Evolutionary conservation across 2,888 invertebrate species (phyloP), one percentile per base, ranked within the genome.

Genomic region (Trichogramma evanescens): DNA sequence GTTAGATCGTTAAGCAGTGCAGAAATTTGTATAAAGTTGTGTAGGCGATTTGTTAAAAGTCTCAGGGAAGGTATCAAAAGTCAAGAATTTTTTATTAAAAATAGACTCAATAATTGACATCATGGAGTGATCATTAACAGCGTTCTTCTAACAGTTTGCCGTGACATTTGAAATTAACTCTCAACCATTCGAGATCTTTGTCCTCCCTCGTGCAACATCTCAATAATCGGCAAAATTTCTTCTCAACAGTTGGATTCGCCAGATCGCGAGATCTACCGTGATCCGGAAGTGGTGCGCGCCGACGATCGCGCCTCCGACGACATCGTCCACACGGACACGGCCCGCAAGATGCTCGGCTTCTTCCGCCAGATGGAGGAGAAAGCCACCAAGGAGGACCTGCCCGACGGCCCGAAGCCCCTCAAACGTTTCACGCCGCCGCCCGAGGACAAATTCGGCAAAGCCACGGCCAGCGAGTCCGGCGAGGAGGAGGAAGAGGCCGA

Each of bases 341-440:
- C 95, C 9, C 87, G 89, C 50, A 86, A 90, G 72, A 94, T 95
- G 89, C 83, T 95, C 67, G 85, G 83, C 70, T 90, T 93, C 68
- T 95, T 95, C 83, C 83, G 93, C 1, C 89, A 93, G 80, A 86
- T 95, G 83, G 95, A 95, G 79, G 87, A 89, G 70, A 84, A 85
- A 66, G 80, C 81, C 58, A 72, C 73, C 61, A 80, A 83, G 64
- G 79, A 81, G 9, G 82, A 81, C 10, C 76, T 84, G 10, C 81
- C 81, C 8, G 81, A 81, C 61, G 82, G 89, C 8, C 91, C 88
- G 0, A 91, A 91, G 73, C 93, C 94, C 0, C 77, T 94, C 63
- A 94, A 93, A 77, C 82, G 92, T 61, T 94, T 94, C 78, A 94
- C 94, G 0, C 94, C 94, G 2, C 94, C 94, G 0, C 91, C 91